Percentiles rank a stretch among this genome's conserved stretches.
phyloP scores from a whole-genome alignment of 2,888 invertebrate genomes.

The Ophion costatus region DNA sequence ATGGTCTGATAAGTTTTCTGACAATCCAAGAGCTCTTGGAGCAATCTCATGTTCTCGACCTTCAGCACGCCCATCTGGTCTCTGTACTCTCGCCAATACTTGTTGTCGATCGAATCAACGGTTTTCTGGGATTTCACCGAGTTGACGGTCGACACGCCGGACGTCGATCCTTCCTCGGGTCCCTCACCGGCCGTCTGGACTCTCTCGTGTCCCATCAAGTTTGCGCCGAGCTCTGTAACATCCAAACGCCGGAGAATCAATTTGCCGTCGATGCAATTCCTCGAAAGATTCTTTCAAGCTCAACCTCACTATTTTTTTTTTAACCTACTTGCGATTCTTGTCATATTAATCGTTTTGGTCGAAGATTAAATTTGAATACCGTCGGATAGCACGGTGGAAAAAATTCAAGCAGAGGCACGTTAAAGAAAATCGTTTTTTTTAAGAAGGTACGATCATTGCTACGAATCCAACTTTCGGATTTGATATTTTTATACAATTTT shows the following conservation, averaged over 20 bases:
- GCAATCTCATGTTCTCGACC: conserved; percentile 86
- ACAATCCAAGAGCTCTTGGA: conserved; percentile 90
- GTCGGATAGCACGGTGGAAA: background rate
- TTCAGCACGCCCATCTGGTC: conserved; percentile 84
- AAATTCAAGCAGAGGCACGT: background rate
- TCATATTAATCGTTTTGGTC: background rate
- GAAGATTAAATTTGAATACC: background rate
- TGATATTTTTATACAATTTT: no score
- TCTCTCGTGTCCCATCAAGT: conserved; percentile 90
- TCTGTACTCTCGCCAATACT: conserved; percentile 83
- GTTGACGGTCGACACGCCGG: conserved; percentile 87
- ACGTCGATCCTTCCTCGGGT: conserved; percentile 86
- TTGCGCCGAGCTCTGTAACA: conserved; percentile 91
- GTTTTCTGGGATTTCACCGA: conserved; percentile 87
- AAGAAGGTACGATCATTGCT: no score
- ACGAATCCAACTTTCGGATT: no score
- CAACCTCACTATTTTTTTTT: background rate
- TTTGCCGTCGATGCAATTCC: background rate
- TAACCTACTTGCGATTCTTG: background rate
- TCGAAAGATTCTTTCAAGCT: background rate
- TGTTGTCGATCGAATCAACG: conserved; percentile 82
- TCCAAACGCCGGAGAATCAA: background rate
- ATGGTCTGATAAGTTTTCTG: conserved; percentile 90
- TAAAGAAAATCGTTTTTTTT: no score
- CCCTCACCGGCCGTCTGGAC: conserved; percentile 82